Percentiles rank a stretch among this genome's conserved stretches.
phyloP scores from a whole-genome alignment of 2,113 vertebrate genomes.

The Pan troglodytes region NHGRI_mPanTro3-v2.1_pri NC_072403.2:128022501-128023000 shows the following conservation, averaged over 20 bases:
- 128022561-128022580: not conserved
- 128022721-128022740: not conserved
- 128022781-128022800: not conserved
- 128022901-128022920: conserved; percentile 93
- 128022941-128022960: conserved; percentile 85
- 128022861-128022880: conserved; percentile 97
- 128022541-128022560: not conserved
- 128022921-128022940: conserved; percentile 91
- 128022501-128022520: not conserved
- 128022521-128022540: not conserved
- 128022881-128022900: conserved; percentile 98
- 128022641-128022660: not conserved
- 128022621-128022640: not conserved
- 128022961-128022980: not conserved
- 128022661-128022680: not conserved
- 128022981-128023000: not conserved
- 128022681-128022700: not conserved
- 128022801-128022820: not conserved
- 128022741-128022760: not conserved
- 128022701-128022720: not conserved
- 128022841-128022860: conserved; percentile 41
- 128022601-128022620: not conserved
- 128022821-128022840: not conserved
- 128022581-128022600: not conserved
- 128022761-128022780: not conserved